These are phyloP conservation scores for Cheilosia soror DNA, from an alignment of 2,888 invertebrate genomes.

Conservation along the genomic window DNA sequence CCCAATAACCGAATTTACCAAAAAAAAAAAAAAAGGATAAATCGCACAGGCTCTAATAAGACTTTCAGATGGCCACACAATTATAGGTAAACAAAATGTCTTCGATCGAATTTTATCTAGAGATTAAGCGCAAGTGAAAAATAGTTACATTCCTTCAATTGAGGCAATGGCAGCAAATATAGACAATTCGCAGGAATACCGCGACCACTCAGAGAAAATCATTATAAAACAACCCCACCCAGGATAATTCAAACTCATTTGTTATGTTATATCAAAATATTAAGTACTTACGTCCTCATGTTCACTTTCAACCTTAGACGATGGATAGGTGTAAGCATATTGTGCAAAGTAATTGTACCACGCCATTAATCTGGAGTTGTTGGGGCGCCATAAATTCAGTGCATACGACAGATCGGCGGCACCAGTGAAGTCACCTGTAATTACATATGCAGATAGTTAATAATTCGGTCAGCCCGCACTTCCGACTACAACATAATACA, in stretches of 20 bases:
- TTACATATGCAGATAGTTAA: not conserved
- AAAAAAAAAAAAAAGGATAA: too few relatives aligned
- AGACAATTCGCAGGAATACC: too few relatives aligned
- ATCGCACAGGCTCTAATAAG: too few relatives aligned
- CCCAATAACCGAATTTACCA: too few relatives aligned
- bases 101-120: too few relatives aligned
- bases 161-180: too few relatives aligned
- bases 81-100: too few relatives aligned
- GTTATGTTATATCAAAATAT: not conserved
- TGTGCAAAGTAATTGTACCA: slow-evolving; percentile 11
- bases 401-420: slow-evolving; percentile 76
- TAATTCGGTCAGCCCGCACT: not conserved
- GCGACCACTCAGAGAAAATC: too few relatives aligned
- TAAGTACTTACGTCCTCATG: slow-evolving; percentile 77
- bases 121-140: too few relatives aligned
- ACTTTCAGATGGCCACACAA: too few relatives aligned
- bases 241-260: not conserved
- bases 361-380: slow-evolving; percentile 83
- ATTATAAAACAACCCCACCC: not conserved
- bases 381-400: slow-evolving; percentile 72
- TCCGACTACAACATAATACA: too few relatives aligned
- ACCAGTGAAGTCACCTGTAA: slow-evolving; percentile 74
- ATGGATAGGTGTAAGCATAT: slow-evolving; percentile 9
- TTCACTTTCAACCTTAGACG: slow-evolving; percentile 64
- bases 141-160: too few relatives aligned